phyloP scores from a whole-genome alignment of 2,113 vertebrate species.

The Tupaia chinensis region DNA sequence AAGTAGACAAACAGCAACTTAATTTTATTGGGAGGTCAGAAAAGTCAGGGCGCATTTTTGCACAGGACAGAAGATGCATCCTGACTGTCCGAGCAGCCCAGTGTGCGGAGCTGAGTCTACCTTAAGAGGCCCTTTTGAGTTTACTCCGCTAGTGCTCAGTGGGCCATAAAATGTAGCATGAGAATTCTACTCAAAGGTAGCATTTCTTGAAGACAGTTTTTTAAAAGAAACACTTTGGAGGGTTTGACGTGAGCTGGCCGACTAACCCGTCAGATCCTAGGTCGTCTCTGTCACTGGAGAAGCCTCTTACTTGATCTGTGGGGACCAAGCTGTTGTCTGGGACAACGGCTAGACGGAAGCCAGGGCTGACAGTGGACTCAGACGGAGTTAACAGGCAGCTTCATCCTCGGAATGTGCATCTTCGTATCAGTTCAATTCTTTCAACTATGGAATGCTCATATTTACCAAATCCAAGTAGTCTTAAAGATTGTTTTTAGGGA shows the following conservation, averaged over 20 bases:
- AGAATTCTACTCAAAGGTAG: conserved; percentile 41
- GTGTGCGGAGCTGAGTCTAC: not conserved
- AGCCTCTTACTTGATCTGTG: not conserved
- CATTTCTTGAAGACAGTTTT: conserved; percentile 35
- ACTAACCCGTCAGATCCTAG: not conserved
- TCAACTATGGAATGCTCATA: conserved; percentile 29
- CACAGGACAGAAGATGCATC: no score
- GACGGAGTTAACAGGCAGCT: not conserved
- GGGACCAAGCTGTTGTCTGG: not conserved
- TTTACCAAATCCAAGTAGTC: not conserved
- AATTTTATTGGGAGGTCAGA: not conserved
- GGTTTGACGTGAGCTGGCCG: conserved; percentile 21
- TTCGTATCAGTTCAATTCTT: not conserved
- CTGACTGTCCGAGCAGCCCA: no score
- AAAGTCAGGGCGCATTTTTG: no score
- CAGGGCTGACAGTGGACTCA: not conserved
- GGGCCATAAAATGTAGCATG: not conserved
- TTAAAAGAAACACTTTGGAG: not conserved
- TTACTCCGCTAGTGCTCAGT: not conserved
- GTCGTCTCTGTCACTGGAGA: not conserved
- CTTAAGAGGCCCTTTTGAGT: not conserved
- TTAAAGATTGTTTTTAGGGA: not conserved
- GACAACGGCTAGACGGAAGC: not conserved
- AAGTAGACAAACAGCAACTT: conserved; percentile 13
- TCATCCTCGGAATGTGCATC: not conserved